phyloP scores from a whole-genome alignment of 2,797 vertebrate genomes.

The Sebastes vulpes region DNA sequence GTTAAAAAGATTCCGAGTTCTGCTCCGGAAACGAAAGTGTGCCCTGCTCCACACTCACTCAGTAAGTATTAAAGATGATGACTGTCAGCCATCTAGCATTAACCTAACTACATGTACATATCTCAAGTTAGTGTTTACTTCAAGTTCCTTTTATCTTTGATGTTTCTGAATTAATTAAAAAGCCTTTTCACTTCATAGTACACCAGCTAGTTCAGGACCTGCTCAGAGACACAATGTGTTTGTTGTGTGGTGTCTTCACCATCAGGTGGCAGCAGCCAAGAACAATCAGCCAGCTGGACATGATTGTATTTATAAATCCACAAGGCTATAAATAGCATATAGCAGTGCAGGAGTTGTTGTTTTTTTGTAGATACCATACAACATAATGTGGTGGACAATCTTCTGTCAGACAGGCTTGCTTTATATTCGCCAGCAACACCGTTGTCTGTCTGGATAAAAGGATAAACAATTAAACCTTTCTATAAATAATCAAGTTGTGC shows the following conservation, averaged over 20 bases:
- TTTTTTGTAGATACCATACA: neutral
- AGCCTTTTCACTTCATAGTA: neutral
- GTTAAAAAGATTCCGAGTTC: too few species aligned
- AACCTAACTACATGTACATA: conserved; percentile 35
- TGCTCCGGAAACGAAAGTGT: too few species aligned
- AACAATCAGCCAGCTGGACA: neutral
- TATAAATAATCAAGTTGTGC: neutral
- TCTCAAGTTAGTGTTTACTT: neutral
- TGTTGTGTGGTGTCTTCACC: neutral
- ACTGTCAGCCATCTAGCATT: too few species aligned
- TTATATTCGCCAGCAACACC: too few species aligned
- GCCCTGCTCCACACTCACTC: too few species aligned
- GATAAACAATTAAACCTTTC: neutral
- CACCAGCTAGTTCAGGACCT: neutral
- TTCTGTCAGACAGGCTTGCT: neutral
- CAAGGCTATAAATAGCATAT: neutral
- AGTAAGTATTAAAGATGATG: too few species aligned
- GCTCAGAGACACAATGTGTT: neutral
- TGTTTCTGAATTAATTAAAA: neutral
- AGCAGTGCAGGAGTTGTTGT: neutral
- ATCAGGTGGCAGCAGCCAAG: conserved; percentile 40
- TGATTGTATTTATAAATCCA: neutral
- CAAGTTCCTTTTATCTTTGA: neutral
- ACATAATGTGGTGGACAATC: neutral
- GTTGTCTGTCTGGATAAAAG: too few species aligned